phyloP scores from a whole-genome alignment of 2,888 invertebrate genomes.

The Pseudococcus longispinus region DNA sequence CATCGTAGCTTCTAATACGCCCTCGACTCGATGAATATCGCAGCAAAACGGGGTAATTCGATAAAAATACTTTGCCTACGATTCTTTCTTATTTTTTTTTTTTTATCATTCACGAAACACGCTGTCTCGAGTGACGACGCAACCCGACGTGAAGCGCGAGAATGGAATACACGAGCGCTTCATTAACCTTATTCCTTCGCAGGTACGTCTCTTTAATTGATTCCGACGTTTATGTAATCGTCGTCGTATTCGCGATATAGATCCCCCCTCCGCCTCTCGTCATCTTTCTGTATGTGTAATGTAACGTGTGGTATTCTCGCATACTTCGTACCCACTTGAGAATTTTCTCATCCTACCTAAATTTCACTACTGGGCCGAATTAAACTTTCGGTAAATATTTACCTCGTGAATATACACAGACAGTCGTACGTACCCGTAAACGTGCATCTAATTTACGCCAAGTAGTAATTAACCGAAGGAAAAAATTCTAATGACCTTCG shows the following conservation, averaged over 20 bases:
- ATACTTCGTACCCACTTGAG: neutral
- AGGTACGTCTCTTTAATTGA: neutral
- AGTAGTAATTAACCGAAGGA: neutral
- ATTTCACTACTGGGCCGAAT: neutral
- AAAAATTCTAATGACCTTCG: neutral
- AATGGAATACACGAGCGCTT: constrained; percentile 19
- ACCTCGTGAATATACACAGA: neutral
- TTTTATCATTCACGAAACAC: neutral
- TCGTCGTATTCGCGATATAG: neutral
- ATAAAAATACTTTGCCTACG: neutral
- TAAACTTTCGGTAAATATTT: neutral
- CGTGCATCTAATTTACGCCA: neutral
- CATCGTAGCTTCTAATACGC: neutral
- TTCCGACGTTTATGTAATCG: constrained; percentile 6
- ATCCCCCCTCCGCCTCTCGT: neutral
- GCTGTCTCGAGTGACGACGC: neutral
- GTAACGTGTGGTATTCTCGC: neutral
- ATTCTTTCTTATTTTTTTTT: neutral
- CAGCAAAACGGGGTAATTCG: neutral
- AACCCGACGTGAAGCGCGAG: neutral
- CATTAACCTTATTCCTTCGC: constrained; percentile 22
- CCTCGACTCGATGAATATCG: neutral
- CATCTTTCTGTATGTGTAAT: neutral
- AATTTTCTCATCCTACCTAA: constrained; percentile 3
- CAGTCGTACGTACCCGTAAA: neutral